phyloP scores from a whole-genome alignment of 2,888 invertebrate genomes.

The Andrena minutula region DNA sequence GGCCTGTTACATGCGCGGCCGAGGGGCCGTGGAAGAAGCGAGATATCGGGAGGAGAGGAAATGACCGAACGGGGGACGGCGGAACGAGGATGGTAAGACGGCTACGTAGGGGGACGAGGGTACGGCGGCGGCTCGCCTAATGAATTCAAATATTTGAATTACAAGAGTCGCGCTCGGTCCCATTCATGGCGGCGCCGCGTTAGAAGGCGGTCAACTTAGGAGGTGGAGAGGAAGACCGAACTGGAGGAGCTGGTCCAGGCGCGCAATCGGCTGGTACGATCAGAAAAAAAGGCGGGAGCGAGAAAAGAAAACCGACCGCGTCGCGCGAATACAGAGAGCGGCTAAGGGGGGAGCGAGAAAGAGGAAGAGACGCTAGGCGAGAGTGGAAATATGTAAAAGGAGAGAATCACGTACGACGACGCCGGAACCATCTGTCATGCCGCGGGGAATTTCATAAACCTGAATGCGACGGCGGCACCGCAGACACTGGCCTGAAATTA shows the following conservation, averaged over 20 bases:
- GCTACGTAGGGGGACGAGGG: conserved; percentile 23
- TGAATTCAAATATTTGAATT: conserved; percentile 80
- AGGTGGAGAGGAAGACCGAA: conserved; percentile 44
- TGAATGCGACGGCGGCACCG: conserved; percentile 64
- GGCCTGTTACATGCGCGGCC: conserved; percentile 51
- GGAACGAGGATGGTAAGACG: conserved; percentile 1
- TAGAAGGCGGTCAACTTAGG: conserved; percentile 64
- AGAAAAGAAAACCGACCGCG: conserved; percentile 67
- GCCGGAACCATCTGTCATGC: conserved; percentile 77
- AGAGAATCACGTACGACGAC: conserved; percentile 72
- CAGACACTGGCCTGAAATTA: conserved; percentile 64
- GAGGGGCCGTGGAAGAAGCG: conserved; percentile 22
- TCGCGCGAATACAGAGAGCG: conserved; percentile 45
- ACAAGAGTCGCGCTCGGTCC: conserved; percentile 73
- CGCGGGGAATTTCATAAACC: conserved; percentile 73
- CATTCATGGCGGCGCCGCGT: conserved; percentile 74
- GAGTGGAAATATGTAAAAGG: conserved; percentile 57
- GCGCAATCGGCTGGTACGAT: conserved; percentile 77
- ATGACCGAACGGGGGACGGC: not conserved
- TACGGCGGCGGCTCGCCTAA: conserved; percentile 64
- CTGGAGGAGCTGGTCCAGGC: conserved; percentile 63
- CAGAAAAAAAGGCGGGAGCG: conserved; percentile 75
- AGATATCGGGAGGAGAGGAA: conserved; percentile 22
- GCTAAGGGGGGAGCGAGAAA: not conserved
- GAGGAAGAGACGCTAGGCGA: conserved; percentile 37